These are phyloP conservation scores for Pogona vitticeps DNA, from an alignment of 2,113 vertebrate genomes.

Conservation along the genomic window DNA sequence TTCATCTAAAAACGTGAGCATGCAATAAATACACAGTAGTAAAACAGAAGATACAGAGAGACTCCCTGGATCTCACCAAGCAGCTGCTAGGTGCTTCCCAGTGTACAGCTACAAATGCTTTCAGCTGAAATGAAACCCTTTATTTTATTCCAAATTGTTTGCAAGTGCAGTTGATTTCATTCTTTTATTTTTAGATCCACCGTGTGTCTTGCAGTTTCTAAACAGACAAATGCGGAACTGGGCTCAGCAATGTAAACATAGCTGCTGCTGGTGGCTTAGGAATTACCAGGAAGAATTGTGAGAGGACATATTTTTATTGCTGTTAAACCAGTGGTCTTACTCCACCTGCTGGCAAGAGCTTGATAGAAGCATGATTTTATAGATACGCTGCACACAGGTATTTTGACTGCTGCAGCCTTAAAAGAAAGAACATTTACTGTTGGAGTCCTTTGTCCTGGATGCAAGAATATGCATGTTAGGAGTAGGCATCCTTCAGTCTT, in stretches of 20 bases:
- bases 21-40: neutral
- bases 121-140: neutral
- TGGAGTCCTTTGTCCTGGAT: neutral
- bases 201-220: neutral
- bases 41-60: neutral
- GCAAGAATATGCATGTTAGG: neutral
- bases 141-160: neutral
- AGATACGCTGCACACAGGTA: too few species aligned
- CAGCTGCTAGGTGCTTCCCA: neutral
- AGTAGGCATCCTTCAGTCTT: too few species aligned
- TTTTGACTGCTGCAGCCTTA: neutral
- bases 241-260: slow-evolving; percentile 17
- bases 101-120: neutral
- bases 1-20: too few species aligned
- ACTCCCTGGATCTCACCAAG: neutral
- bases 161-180: neutral
- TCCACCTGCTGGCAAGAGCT: slow-evolving; percentile 37
- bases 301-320: neutral
- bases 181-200: neutral
- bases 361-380: neutral
- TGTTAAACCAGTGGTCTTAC: neutral
- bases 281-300: neutral
- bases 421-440: neutral
- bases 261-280: neutral
- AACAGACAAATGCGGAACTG: neutral